Evolutionary conservation across 2,888 invertebrate species (phyloP), one percentile per base, ranked within the genome.

Genomic region (Drosophila koepferae): DNA sequence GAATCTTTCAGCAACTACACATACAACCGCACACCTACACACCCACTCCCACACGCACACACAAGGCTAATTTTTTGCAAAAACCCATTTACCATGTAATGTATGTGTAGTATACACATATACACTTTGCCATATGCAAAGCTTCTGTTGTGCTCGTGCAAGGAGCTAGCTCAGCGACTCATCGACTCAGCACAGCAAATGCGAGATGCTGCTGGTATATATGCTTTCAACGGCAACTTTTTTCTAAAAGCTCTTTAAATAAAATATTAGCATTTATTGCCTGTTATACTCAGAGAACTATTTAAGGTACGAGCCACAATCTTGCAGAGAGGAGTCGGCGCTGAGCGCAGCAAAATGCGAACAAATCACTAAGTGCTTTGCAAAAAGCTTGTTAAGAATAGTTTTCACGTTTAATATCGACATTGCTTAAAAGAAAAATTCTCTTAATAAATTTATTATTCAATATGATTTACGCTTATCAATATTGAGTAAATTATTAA

Each of bases 231-330:
- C 65, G 70, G 63, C 63, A 16, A 49, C 49, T 49, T 49, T 20
- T 60, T 60, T 43, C 18, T 46, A 58, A 20, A 59, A 72, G 66
- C 64, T 71, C 72, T 74, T 89, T 89, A 76, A 89, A 86, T 86
- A 87, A 86, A 84, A 81, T 82, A 86, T 86, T 54, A 87, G 77
- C 85, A 76, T 81, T 84, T 87, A 86, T 89, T 87, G 85, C 77
- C 68, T 67, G 74, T 72, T 80, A 82, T 87, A 89, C 87, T 89
- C 77, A 80, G 76, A 59, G 72, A 61, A 60, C 73, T 73, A 72
- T 86, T 89, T 75, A 68, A 54, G 49, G 28, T n/a, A 36, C 1
- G 20, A 16, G 41, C 36, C 4, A 48, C 58, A n/a, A 44, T 41
- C 43, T 3, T 14, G 2, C 4, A 5, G 6, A 3, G 4, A 8